A percentile compares a stretch with the other conserved stretches of the same genome.
Evolutionary conservation across 2,797 vertebrate species (phyloP).

Genomic region (Gymnopithys bicolor): DNA sequence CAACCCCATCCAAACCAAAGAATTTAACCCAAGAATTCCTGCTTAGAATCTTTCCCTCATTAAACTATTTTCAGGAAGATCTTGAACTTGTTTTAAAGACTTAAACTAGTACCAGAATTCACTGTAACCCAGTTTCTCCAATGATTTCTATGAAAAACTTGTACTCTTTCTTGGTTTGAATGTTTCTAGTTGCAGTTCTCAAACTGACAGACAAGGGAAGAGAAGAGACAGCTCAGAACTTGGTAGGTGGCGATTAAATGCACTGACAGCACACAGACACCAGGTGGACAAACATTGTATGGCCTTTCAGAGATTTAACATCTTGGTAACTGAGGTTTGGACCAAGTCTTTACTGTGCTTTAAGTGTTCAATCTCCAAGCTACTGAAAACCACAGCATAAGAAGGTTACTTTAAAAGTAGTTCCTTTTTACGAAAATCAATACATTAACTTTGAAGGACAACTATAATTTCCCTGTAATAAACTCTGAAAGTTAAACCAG

Average conservation of each 20-base stretch:
- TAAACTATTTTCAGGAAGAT: not conserved
- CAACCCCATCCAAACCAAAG: slow-evolving; percentile 54
- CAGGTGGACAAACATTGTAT: not conserved
- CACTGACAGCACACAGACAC: not conserved
- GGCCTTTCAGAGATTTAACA: not conserved
- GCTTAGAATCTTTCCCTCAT: not conserved
- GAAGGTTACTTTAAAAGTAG: not conserved
- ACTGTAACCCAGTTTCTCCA: not conserved
- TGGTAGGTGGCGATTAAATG: not conserved
- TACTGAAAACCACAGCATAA: not conserved
- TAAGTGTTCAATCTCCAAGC: not conserved
- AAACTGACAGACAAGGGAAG: not conserved
- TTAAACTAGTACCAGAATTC: not conserved
- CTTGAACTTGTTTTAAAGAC: not conserved
- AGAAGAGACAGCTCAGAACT: not conserved
- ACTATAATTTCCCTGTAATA: not conserved
- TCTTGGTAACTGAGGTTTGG: not conserved
- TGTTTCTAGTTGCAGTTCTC: slow-evolving; percentile 48
- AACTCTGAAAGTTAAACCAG: not conserved
- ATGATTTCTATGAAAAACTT: not conserved
- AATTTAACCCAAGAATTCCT: slow-evolving; percentile 6
- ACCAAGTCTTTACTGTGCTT: not conserved
- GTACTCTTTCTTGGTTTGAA: slow-evolving; percentile 35
- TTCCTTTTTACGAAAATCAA: not conserved
- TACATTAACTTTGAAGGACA: not conserved